Conservation (phyloP, 1,140 invertebrate species). For the Drosophila littoralis region DNA sequence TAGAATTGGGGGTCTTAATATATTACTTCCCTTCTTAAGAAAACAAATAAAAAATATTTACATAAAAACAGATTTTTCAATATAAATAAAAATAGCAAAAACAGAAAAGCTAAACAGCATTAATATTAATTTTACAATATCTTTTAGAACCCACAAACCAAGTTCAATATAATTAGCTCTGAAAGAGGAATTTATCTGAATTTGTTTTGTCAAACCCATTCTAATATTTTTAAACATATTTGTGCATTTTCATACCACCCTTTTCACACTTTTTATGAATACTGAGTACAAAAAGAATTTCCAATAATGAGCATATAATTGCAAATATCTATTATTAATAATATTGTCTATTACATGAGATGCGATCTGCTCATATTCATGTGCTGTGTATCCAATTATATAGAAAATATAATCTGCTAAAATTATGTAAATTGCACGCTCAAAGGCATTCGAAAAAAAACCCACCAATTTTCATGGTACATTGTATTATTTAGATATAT, state of each 20-base stretch:
- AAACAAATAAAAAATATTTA: no score
- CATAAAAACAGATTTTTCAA: no score
- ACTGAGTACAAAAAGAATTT: neutral
- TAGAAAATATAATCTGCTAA: neutral
- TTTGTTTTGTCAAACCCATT: no score
- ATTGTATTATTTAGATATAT: slow-evolving; percentile 15
- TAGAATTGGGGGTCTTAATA: no score
- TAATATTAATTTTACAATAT: no score
- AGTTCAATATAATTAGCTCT: no score
- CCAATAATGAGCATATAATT: neutral
- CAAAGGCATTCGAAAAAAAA: neutral
- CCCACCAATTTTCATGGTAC: neutral
- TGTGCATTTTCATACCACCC: neutral
- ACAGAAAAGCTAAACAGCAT: no score
- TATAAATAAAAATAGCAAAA: no score
- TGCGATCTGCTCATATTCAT: slow-evolving; percentile 1
- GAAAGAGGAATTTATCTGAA: no score
- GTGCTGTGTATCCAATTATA: neutral
- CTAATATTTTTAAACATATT: no score
- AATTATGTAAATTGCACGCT: slow-evolving; percentile 28
- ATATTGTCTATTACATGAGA: neutral
- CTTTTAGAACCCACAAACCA: no score
- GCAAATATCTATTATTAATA: neutral
- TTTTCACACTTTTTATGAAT: neutral
- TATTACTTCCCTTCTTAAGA: no score